Evolutionary conservation across 2,888 invertebrate species (phyloP), one percentile per base, ranked within the genome.

Genomic region (Aphrophora alni): DNA sequence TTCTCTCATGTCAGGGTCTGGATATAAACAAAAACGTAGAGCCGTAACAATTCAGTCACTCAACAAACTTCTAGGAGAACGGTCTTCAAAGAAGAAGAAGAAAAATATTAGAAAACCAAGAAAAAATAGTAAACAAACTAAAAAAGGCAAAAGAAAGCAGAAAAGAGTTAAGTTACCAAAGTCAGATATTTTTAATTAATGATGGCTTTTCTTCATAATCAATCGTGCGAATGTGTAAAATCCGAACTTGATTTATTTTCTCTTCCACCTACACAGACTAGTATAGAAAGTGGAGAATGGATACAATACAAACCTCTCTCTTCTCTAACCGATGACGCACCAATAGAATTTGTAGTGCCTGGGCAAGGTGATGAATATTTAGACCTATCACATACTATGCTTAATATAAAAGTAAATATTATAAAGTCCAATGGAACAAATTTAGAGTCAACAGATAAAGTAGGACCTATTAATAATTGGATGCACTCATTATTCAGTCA

Each of bases 361-460:
- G 84, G 83, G 0, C 51, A 77, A 44, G 80, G 83, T 8, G 84
- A 85, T 27, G 85, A 86, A 51, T 85, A 85, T 70, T 26, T 85
- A 7, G 84, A 86, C n/a, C 59, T 85, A 3, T 81, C 84, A 1
- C 84, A 86, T 71, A 85, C 85, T 0, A 81, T 85, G n/a, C n/a
- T n/a, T n/a, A n/a, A n/a, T n/a, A n/a, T n/a, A n/a, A n/a, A n/a
- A n/a, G 80, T 38, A 85, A 8, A 78, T 81, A 38, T 17, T 85
- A 27, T 81, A 76, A n/a, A 84, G 80, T 8, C 81, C 81, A 76
- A 80, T 84, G 26, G 7, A 27, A n/a, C n/a, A 4, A 33, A 33
- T 33, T 33, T 33, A 82, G 82, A 80, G 21, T 14, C 38, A 21
- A 71, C 14, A 70, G 51, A 74, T 71, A 27, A 14, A 26, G 82